Conservation (phyloP, 92 coral and sea anemone species). For the Epizoanthus ramosus region DNA sequence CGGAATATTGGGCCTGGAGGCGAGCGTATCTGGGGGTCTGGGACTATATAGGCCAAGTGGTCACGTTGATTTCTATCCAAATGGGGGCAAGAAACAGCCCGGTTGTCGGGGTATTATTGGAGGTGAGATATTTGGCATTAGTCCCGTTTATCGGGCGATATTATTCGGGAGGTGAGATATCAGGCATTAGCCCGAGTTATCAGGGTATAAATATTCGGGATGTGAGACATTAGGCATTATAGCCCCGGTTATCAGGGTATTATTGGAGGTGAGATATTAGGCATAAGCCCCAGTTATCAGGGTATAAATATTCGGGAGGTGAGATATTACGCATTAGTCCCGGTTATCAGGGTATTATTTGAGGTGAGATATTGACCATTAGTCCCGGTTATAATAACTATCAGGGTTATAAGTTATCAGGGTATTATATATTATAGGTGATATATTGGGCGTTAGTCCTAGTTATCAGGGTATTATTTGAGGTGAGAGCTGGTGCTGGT, state of each 20-base stretch:
- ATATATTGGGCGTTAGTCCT: conserved; percentile 34
- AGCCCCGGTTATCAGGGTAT: conserved; percentile 87
- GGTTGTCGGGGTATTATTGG: conserved; percentile 76
- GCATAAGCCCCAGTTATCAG: conserved; percentile 45
- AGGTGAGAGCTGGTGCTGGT: conserved; percentile 36
- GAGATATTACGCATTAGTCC: conserved; percentile 38
- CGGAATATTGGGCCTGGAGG: conserved; percentile 48
- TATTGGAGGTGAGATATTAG: conserved; percentile 40
- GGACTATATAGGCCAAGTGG: conserved; percentile 86
- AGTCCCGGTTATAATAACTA: conserved; percentile 67
- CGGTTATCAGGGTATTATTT: conserved; percentile 68
- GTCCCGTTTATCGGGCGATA: not conserved
- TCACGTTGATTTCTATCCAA: conserved; percentile 96
- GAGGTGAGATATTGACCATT: conserved; percentile 18
- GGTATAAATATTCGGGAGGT: conserved; percentile 50
- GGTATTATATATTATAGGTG: conserved; percentile 57
- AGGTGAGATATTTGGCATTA: conserved; percentile 20
- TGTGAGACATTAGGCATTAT: no score
- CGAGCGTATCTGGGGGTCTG: conserved; percentile 55
- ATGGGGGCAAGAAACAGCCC: conserved; percentile 92
- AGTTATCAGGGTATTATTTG: conserved; percentile 70
- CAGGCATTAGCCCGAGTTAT: no score
- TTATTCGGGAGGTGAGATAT: not conserved
- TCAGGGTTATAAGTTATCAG: no score
- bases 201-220: no score